These are phyloP conservation scores for Aptenodytes forsteri DNA, from an alignment of 2,113 vertebrate genomes.

Conservation along the genomic window DNA sequence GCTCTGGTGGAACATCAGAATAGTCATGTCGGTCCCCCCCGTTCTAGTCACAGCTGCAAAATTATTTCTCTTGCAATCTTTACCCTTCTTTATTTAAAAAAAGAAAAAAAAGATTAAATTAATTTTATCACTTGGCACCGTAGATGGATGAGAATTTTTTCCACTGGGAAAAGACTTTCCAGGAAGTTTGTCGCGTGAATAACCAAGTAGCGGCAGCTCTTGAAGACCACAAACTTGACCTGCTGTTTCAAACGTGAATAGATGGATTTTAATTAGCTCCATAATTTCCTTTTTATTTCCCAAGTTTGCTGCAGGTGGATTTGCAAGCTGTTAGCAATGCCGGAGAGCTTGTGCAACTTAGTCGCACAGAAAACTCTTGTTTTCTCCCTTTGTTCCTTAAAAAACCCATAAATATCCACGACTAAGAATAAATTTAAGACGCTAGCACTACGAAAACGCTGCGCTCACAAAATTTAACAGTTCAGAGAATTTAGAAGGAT, in stretches of 20 bases:
- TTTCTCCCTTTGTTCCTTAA: neutral
- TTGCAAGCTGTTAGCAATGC: neutral
- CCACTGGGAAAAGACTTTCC: neutral
- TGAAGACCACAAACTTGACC: fast-evolving
- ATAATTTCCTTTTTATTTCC: fast-evolving
- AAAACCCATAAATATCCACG: fast-evolving
- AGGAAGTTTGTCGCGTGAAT: neutral
- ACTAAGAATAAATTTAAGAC: neutral
- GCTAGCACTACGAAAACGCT: fast-evolving
- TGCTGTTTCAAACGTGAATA: fast-evolving
- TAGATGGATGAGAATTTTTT: neutral
- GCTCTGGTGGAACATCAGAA: neutral
- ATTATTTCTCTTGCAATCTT: neutral
- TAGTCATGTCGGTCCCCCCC: fast-evolving
- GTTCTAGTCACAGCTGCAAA: neutral
- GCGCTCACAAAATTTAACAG: neutral
- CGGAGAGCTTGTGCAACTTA: neutral
- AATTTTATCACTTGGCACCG: neutral
- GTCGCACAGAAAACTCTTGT: neutral
- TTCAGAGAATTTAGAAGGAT: neutral
- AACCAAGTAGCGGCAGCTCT: neutral
- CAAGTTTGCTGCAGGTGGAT: neutral
- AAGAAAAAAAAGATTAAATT: neutral
- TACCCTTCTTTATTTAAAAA: neutral
- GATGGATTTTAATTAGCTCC: neutral